phyloP scores from a whole-genome alignment of 1,140 invertebrate genomes.

The Zaprionus kolodkinae region DNA sequence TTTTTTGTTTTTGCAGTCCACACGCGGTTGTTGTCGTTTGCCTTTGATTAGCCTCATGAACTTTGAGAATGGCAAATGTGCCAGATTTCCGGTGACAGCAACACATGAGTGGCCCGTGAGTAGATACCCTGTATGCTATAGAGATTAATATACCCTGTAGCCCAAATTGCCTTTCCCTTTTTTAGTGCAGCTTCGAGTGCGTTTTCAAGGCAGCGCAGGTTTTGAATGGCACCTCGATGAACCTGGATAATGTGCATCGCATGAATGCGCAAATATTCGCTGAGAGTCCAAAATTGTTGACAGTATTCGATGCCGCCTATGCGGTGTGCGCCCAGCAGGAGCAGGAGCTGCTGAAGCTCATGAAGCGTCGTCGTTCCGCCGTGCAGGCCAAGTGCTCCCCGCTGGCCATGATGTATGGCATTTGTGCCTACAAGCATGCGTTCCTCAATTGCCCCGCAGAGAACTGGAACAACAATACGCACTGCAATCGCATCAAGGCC shows the following conservation, averaged over 20 bases:
- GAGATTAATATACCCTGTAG: neutral
- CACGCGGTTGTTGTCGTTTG: slow-evolving; percentile 8
- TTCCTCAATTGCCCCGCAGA: slow-evolving; percentile 50
- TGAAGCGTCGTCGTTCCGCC: slow-evolving; percentile 47
- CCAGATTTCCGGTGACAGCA: neutral
- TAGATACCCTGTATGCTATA: neutral
- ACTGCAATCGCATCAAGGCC: slow-evolving; percentile 47
- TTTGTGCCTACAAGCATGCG: slow-evolving; percentile 55
- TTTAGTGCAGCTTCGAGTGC: slow-evolving; percentile 56
- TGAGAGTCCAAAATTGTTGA: slow-evolving; percentile 10
- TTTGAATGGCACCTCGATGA: slow-evolving; percentile 45
- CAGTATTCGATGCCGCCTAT: slow-evolving; percentile 41
- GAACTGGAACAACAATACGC: slow-evolving; percentile 45
- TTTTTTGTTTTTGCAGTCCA: neutral
- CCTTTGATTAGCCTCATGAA: neutral
- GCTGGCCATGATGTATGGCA: slow-evolving; percentile 50
- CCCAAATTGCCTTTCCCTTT: neutral
- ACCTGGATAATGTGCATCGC: slow-evolving; percentile 34
- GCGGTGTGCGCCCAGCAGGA: slow-evolving; percentile 32
- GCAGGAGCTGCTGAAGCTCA: slow-evolving; percentile 31
- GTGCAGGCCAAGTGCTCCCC: slow-evolving; percentile 51
- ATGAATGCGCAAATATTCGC: slow-evolving; percentile 40
- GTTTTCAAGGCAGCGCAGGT: slow-evolving; percentile 29
- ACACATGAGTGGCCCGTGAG: neutral
- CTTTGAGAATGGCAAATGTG: neutral